These are phyloP conservation scores for Holothuria glaberrima DNA, from an alignment of 35 echinoderm and acorn worm genomes.

Conservation along the genomic window DNA sequence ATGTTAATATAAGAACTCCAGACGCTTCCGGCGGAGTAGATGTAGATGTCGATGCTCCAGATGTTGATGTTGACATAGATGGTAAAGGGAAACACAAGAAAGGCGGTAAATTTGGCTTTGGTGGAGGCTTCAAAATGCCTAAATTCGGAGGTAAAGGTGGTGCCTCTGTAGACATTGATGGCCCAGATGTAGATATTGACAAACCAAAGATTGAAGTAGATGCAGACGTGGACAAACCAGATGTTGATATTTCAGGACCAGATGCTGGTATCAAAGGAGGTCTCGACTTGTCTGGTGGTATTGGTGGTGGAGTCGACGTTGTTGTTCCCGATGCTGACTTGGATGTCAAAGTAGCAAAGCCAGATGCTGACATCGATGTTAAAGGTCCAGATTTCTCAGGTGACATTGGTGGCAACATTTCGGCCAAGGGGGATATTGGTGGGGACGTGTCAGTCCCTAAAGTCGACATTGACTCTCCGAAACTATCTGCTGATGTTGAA, in stretches of 20 bases:
- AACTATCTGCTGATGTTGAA: background rate
- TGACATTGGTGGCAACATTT: conserved; percentile 20
- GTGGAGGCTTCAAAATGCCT: conserved; percentile 36
- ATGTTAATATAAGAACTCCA: conserved; percentile 4
- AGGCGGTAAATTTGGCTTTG: conserved; percentile 63
- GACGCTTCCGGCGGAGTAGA: background rate
- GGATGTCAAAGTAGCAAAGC: conserved; percentile 42
- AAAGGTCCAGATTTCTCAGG: conserved; percentile 49
- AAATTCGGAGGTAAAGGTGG: conserved; percentile 63
- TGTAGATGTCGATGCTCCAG: conserved; percentile 29
- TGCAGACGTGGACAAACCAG: conserved; percentile 52
- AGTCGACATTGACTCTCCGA: background rate
- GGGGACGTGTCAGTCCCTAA: background rate
- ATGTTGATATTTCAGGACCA: conserved; percentile 52
- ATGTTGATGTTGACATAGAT: conserved; percentile 44
- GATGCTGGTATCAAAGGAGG: conserved; percentile 74
- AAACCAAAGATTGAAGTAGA: conserved; percentile 38
- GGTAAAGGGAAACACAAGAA: conserved; percentile 69
- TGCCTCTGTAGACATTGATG: conserved; percentile 62
- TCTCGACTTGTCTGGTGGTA: conserved; percentile 48
- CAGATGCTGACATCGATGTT: conserved; percentile 69
- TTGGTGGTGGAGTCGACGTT: conserved; percentile 48
- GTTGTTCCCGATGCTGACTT: conserved; percentile 61
- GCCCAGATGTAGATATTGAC: conserved; percentile 57
- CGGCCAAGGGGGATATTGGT: background rate